These are phyloP conservation scores for Cyprinodon variegatus DNA, from an alignment of 2,113 vertebrate genomes.

Conservation along the genomic window DNA sequence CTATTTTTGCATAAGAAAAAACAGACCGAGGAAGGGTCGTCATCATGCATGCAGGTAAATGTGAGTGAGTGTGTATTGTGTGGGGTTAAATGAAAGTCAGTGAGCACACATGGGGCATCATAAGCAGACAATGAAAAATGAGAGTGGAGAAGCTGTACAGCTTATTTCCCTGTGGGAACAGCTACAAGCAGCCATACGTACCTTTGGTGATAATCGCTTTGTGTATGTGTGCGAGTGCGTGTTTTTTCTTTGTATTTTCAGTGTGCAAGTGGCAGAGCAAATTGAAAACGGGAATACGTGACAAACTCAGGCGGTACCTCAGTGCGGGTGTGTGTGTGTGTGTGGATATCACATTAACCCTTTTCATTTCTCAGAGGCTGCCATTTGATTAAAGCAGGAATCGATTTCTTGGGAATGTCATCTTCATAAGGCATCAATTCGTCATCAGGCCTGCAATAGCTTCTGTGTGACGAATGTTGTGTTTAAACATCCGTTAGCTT, in stretches of 20 bases:
- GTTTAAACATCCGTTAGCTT: slow-evolving; percentile 13
- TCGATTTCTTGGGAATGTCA: slow-evolving; percentile 53
- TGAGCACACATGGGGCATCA: slow-evolving; percentile 74
- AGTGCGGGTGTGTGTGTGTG: background rate
- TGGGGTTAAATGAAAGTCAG: slow-evolving; percentile 83
- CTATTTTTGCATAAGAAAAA: slow-evolving; percentile 14
- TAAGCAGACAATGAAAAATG: slow-evolving; percentile 83
- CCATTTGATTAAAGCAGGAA: slow-evolving; percentile 56
- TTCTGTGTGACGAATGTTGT: slow-evolving; percentile 20
- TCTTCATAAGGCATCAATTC: slow-evolving; percentile 31
- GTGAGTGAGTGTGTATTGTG: slow-evolving; percentile 52
- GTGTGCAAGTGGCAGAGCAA: slow-evolving; percentile 21
- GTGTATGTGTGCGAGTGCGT: slow-evolving; percentile 37
- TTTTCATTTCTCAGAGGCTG: slow-evolving; percentile 42
- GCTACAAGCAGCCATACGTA: slow-evolving; percentile 65
- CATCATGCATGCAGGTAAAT: slow-evolving; percentile 47
- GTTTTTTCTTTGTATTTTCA: slow-evolving; percentile 28
- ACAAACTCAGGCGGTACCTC: slow-evolving; percentile 21
- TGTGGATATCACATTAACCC: slow-evolving; percentile 43
- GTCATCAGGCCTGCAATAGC: slow-evolving; percentile 1
- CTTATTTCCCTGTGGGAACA: slow-evolving; percentile 71
- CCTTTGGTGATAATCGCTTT: slow-evolving; percentile 73
- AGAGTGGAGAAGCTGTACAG: slow-evolving; percentile 67
- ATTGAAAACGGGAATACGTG: slow-evolving; percentile 30
- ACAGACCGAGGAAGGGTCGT: slow-evolving; percentile 12